Evolutionary conservation across 1,140 invertebrate genomes (phyloP), one percentile per base, ranked within the genome.

Genomic region (Drosophila lini): DNA sequence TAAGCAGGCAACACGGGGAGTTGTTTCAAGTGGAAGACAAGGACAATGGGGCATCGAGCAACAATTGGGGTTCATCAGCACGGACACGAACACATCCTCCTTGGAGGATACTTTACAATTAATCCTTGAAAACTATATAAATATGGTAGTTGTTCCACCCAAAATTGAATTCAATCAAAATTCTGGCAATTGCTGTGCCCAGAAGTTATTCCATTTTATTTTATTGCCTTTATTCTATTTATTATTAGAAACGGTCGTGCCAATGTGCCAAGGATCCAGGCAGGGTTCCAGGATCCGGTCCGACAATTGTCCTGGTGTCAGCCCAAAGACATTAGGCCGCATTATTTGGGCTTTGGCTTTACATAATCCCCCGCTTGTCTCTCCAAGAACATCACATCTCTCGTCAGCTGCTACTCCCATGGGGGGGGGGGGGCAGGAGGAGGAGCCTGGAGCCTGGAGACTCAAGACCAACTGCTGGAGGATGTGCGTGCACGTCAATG

Each of bases 331-430:
- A 81, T 81, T 81, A 81, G 60, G 60, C 55, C 41, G 78, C 78
- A 77, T 81, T 81, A 81, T 67, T 81, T 81, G 50, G 79, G 78
- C 65, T 81, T 81, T 81, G 80, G 65, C 79, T 81, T 42, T 60
- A 48, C 73, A 81, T 81, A 81, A 81, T 81, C 73, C 68, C 68
- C 74, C 62, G 56, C 31, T 50, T 71, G 67, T 70, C 67, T 31
- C 64, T 16, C 36, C 22, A 36, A 42, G 32, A 13, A 53, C 32
- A 36, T 36, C 32, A 15, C 32, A 36, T 22, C 32, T 36, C 34
- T 47, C 45, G 47, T 45, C 79, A 77, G 57, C 79, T 34, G 22
- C 13, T 22, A 8, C 44, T 47, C 22, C 45, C 45, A 9, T 0
- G 19, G 19, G 19, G 19, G 19, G 19, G 19, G 13, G 45, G 13